These are phyloP conservation scores for Phylloscopus trochiloides DNA, from an alignment of 2,113 vertebrate genomes.

Conservation along the genomic window DNA sequence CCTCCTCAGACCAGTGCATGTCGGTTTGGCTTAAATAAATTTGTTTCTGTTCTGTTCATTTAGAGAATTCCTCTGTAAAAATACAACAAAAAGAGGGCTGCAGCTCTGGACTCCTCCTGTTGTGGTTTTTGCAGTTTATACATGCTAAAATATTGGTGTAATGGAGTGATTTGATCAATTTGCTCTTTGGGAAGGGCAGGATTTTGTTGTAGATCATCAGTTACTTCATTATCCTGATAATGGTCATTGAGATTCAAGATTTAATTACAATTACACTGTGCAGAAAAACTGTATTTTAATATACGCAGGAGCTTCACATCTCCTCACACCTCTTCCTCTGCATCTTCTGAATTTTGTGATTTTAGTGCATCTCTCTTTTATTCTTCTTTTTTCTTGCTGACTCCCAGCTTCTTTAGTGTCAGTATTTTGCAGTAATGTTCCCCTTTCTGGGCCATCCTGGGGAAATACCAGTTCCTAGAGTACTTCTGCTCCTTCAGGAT, in stretches of 20 bases:
- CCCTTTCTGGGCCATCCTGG: not conserved
- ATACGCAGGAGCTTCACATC: not conserved
- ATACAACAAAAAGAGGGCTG: not conserved
- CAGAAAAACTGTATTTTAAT: not conserved
- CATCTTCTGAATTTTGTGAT: not conserved
- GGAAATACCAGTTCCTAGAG: not conserved
- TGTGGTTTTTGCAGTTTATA: not conserved
- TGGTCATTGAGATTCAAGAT: not conserved
- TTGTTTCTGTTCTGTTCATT: not conserved
- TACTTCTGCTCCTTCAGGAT: not conserved
- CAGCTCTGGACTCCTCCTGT: not conserved
- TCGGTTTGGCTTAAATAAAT: not conserved
- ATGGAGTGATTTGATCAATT: not conserved
- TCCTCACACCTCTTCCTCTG: rapidly evolving
- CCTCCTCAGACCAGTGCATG: not conserved
- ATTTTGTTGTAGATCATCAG: not conserved
- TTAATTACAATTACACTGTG: not conserved
- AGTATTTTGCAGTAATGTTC: not conserved
- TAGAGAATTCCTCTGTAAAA: not conserved
- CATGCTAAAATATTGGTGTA: not conserved
- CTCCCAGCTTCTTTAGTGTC: not conserved
- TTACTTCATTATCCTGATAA: not conserved
- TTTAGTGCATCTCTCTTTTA: not conserved
- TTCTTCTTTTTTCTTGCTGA: not conserved
- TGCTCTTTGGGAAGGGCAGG: not conserved